A percentile compares a stretch with the other conserved stretches of the same genome.
These are phyloP conservation scores for Scaptomyza pallida DNA, from an alignment of 1,140 invertebrate genomes.

Conservation along the genomic window DNA sequence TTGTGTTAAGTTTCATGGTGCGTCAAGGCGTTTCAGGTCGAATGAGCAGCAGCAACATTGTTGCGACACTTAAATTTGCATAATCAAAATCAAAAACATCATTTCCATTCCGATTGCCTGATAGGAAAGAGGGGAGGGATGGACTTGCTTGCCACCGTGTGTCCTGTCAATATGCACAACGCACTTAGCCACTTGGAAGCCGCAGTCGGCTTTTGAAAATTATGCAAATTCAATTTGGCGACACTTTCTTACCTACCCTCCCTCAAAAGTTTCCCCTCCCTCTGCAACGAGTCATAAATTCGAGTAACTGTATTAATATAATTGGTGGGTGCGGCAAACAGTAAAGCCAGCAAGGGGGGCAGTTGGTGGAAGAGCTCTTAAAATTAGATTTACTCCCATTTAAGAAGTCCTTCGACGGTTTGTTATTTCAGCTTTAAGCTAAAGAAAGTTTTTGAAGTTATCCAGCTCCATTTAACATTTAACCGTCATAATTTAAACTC, in stretches of 20 bases:
- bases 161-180: conserved; percentile 64
- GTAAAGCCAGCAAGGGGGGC: conserved; percentile 3
- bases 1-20: conserved; percentile 28
- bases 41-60: conserved; percentile 72
- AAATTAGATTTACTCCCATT: conserved; percentile 74
- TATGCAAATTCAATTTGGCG: conserved; percentile 83
- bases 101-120: conserved; percentile 59
- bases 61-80: conserved; percentile 83
- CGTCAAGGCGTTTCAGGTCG: conserved; percentile 56
- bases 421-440: conserved; percentile 36
- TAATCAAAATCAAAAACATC: conserved; percentile 84
- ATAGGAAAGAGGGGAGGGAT: neutral
- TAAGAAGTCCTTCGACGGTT: conserved; percentile 34
- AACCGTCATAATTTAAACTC: conserved; percentile 69
- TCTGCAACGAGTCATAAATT: conserved; percentile 64
- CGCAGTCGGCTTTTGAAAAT: conserved; percentile 77
- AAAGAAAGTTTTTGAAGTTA: neutral
- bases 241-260: conserved; percentile 51
- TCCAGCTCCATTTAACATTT: conserved; percentile 40
- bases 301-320: conserved; percentile 81
- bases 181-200: conserved; percentile 73
- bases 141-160: too few species aligned
- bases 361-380: conserved; percentile 44
- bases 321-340: conserved; percentile 61
- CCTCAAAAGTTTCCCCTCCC: neutral